Conservation (phyloP, 2,888 invertebrate genomes). For the Vesta saturnalis region DNA sequence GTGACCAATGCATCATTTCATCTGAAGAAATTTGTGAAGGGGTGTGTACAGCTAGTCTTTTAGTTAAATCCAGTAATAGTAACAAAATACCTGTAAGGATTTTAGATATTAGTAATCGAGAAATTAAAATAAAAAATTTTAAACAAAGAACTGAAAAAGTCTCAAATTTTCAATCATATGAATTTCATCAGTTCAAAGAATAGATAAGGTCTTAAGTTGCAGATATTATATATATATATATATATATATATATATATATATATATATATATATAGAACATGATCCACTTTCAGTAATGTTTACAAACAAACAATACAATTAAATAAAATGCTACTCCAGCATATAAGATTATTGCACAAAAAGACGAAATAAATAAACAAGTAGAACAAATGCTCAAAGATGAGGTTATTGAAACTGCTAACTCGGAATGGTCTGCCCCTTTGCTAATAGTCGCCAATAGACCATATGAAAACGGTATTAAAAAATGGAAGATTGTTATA, state of each 20-base stretch:
- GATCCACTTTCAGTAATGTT: not conserved
- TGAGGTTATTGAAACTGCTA: not conserved
- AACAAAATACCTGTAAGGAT: too few relatives aligned
- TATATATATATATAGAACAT: not conserved
- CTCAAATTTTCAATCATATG: too few relatives aligned
- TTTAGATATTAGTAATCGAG: too few relatives aligned
- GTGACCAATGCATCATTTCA: too few relatives aligned
- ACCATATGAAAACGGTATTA: not conserved
- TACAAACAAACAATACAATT: not conserved
- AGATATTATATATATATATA: not conserved
- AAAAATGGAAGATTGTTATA: constrained; percentile 28
- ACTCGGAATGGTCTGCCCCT: not conserved
- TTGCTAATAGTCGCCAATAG: not conserved
- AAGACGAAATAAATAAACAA: not conserved
- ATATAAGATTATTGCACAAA: not conserved
- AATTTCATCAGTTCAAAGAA: too few relatives aligned
- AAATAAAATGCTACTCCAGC: not conserved
- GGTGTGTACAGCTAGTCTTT: too few relatives aligned
- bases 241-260: not conserved
- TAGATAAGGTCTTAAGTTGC: too few relatives aligned
- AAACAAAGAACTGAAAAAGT: too few relatives aligned
- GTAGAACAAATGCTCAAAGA: not conserved
- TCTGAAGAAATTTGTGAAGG: too few relatives aligned
- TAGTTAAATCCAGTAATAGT: too few relatives aligned
- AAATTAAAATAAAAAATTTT: too few relatives aligned